Base-by-base conservation (phyloP, 2,888 invertebrate genomes). In the Axea sp. region DNA sequence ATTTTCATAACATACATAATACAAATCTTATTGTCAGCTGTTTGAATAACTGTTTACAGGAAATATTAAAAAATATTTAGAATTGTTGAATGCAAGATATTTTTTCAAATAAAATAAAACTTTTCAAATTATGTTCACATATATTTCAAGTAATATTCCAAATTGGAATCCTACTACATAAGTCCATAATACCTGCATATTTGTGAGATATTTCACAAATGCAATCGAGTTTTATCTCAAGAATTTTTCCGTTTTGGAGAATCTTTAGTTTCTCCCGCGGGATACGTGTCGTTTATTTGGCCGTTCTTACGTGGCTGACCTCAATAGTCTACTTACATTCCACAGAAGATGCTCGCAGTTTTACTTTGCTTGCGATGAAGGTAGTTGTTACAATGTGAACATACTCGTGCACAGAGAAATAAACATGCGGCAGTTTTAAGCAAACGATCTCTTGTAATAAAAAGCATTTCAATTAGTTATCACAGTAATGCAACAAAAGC, bases 281-380 rank as follows among this genome's bases (percentile, higher is more conserved):
- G 62, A 69, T 53, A 69, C 68, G 68, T 49, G 49, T 37, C 57
- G 68, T 60, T 69, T 60, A 60, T 69, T 71, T 62, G 55, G 60
- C 55, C 69, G 62, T 71, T 53, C 69, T 71, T 55, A 55, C 51
- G 62, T 62, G 37, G 62, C 69, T 62, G 71, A 71, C 71, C 71
- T 71, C 62, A 57, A 71, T 71, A 62, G 71, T 49, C 62, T 45
- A 49, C 71, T 71, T 45, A 41, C 45, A 62, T 62, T 62, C 49
- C 45, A 33, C 41, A 41, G 57, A 47, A 62, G 71, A 71, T 57
- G 62, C 33, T 55, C 47, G 55, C 71, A 62, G 62, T 62, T 62
- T 62, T 62, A 62, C 71, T 71, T 71, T 62, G 49, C 26, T 62
- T 62, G 55, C 41, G 57, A 55, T 45, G 45, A 39, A 31, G 71